Evolutionary conservation across 2,797 vertebrate species (phyloP).

Genomic region (Rhinichthys osculus): DNA sequence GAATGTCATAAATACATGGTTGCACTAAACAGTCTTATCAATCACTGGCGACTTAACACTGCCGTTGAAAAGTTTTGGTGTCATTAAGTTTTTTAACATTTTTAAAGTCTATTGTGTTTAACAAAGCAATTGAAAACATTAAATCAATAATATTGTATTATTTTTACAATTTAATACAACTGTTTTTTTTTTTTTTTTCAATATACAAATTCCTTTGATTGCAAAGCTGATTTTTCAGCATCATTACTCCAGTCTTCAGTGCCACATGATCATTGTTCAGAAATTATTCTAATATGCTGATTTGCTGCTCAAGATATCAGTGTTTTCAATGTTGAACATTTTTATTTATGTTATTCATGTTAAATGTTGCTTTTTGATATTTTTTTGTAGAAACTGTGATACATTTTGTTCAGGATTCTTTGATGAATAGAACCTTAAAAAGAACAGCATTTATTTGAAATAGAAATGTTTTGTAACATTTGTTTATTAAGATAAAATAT

Average conservation of each 20-base stretch:
- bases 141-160: no score
- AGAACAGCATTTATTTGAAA: no score
- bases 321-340: not conserved
- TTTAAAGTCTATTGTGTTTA: not conserved
- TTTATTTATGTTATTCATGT: not conserved
- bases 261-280: not conserved
- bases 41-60: not conserved
- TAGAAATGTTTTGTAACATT: not conserved
- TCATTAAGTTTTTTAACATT: fast-evolving
- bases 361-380: not conserved
- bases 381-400: not conserved
- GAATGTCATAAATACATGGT: no score
- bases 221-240: not conserved
- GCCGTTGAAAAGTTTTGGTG: not conserved
- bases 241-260: not conserved
- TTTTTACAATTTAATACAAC: not conserved
- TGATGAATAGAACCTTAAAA: not conserved
- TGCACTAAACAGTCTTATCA: not conserved
- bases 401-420: not conserved
- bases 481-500: not conserved
- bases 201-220: not conserved
- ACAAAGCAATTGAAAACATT: not conserved
- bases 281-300: not conserved
- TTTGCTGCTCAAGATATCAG: no score
- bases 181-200: not conserved